Evolutionary conservation across 2,888 invertebrate species (phyloP), one percentile per base, ranked within the genome.

Genomic region (Neocrepidodera transversa): DNA sequence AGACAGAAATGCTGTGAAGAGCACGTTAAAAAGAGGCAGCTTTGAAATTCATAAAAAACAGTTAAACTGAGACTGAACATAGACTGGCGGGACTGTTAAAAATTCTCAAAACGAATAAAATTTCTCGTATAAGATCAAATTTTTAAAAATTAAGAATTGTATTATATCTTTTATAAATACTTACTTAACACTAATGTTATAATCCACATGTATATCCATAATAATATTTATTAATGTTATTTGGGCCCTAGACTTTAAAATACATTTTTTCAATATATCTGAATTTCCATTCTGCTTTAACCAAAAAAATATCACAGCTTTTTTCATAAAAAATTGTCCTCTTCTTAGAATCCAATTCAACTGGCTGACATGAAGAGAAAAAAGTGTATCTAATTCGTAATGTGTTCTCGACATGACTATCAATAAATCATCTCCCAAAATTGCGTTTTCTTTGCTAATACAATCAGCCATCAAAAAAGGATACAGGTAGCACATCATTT

Each of bases 371-470:
- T 62, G 57, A 11, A 13, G 13, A 7, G 58, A 45, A 17, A 42
- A 49, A 10, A 62, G 43, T 11, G 50, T 28, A 17, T 38, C 23
- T 6, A 62, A 30, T 18, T 52, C 36, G n/a, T 50, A 36, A 3
- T 48, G 47, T 10, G 49, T 43, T 35, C 36, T 47, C 13, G 49
- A 40, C 7, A 62, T 28, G 14, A 62, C 47, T 35, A 55, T 49
- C 18, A 64, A 36, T 1, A 64, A 23, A 20, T 60, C 60, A 18
- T 64, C 60, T 7, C 64, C 64, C 20, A 64, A 55, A 6, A 62
- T 36, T 28, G 40, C 16, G n/a, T 45, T 42, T 5, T 7, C 14
- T n/a, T 57, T 38, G 13, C 20, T 51, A 2, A 49, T 26, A 10
- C 17, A 36, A 2, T 60, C 57, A 2, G 38, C 26, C 28, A 60